Percentiles rank a stretch among this genome's conserved stretches.
Conservation (phyloP, 2,113 vertebrate species). For the Microcebus lehilahytsara region DNA sequence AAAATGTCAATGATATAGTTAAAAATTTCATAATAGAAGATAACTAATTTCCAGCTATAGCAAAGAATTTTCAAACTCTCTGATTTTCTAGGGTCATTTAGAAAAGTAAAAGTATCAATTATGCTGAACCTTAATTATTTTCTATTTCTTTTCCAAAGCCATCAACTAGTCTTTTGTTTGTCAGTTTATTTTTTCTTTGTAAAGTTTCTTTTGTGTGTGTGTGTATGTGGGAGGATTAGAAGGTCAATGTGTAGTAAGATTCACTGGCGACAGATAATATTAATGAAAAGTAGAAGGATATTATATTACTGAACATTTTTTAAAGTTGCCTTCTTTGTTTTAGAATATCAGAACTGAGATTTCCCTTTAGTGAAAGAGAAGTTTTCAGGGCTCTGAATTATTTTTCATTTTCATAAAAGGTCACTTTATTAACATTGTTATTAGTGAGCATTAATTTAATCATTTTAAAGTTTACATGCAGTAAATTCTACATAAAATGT, state of each 20-base stretch:
- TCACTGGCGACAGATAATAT: not conserved
- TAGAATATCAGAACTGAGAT: not conserved
- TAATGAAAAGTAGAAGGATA: not conserved
- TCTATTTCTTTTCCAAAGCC: not conserved
- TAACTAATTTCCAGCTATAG: not conserved
- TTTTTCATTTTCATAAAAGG: not conserved
- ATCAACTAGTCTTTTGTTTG: not conserved
- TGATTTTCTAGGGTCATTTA: not conserved
- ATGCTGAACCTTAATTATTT: not conserved
- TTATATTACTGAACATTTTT: not conserved
- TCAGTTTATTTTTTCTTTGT: not conserved
- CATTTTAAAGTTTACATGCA: not conserved
- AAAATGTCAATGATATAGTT: not conserved
- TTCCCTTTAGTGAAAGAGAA: not conserved
- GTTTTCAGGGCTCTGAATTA: not conserved
- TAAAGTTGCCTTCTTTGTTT: not conserved
- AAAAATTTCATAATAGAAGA: not conserved
- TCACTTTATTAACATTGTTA: not conserved
- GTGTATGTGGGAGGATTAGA: not conserved
- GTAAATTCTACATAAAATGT: not conserved
- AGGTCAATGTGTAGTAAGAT: not conserved
- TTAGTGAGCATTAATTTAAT: not conserved
- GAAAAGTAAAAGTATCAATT: not conserved
- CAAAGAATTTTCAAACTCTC: not conserved
- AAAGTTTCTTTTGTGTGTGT: not conserved